Evolutionary conservation across 2,797 vertebrate genomes (phyloP).

Genomic region (Sebastes oblongus): DNA sequence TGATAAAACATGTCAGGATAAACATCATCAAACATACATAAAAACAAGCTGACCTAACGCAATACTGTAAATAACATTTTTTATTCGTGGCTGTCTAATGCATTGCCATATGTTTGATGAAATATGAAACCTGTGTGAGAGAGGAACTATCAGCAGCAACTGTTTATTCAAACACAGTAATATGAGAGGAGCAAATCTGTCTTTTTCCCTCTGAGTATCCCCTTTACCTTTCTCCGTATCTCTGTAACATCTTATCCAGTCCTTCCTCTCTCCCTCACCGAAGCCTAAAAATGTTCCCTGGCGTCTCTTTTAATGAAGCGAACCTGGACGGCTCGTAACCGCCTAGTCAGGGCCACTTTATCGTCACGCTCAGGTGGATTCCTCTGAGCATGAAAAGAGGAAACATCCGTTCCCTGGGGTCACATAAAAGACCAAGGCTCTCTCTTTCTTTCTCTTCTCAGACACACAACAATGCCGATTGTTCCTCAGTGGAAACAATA

Average conservation of each 20-base stretch:
- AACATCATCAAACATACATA: background rate
- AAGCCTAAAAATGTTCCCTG: slow-evolving; percentile 43
- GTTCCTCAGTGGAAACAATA: slow-evolving; percentile 41
- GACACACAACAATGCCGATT: slow-evolving; percentile 42
- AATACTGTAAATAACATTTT: background rate
- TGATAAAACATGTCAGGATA: background rate
- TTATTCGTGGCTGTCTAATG: background rate
- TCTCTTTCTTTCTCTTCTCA: slow-evolving; percentile 29
- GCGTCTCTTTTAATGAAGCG: slow-evolving; percentile 56
- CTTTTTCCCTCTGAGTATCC: background rate
- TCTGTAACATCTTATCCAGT: slow-evolving; percentile 48
- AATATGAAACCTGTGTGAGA: slow-evolving; percentile 47
- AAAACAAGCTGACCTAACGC: background rate
- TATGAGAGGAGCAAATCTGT: slow-evolving; percentile 24
- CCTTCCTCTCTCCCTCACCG: slow-evolving; percentile 24
- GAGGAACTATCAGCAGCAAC: slow-evolving; percentile 42
- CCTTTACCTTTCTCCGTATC: slow-evolving; percentile 2
- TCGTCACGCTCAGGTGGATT: slow-evolving; percentile 63
- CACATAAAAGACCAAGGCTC: slow-evolving; percentile 30
- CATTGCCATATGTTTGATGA: slow-evolving; percentile 34
- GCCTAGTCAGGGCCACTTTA: slow-evolving; percentile 38
- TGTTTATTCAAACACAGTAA: slow-evolving; percentile 56
- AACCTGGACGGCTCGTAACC: slow-evolving; percentile 48
- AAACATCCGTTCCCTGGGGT: slow-evolving; percentile 59
- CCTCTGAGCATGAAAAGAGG: slow-evolving; percentile 42